Evolutionary conservation across 2,113 vertebrate genomes (phyloP), one percentile per base, ranked within the genome.

Genomic region (Engystomops pustulosus): DNA sequence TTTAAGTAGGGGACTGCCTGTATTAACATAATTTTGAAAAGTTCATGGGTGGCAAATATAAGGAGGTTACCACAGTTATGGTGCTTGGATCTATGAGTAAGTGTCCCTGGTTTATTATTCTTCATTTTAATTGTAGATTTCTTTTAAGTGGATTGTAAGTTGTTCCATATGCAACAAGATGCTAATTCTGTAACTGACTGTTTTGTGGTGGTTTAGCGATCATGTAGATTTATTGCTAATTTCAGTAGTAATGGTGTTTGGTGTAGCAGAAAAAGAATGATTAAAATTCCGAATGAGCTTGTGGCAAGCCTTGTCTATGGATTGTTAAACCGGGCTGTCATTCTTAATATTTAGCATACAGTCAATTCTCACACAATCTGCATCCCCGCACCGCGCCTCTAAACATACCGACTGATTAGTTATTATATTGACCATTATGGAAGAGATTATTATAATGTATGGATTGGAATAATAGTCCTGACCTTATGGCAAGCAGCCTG

Each of bases 301-400:
- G 90, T 93, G 91, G 90, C 89, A 93, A 94, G 93, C 94, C 96
- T 94, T 96, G 96, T 96, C 96, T 97, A 93, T 94, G 95, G 93
- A 92, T 94, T 94, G 94, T 95, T 97, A 96, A 95, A 94, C 94
- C 92, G 90, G 90, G 92, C 95, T 97, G 96, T 97, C 96, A 97
- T 96, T 98, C 95, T 96, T 98, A 96, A 98, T 98, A 95, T 95
- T 95, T 94, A 94, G 92, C 93, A 93, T 93, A 95, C 90, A 95
- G 94, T 96, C 93, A 95, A n/a, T 94, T 94, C 95, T 94, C 95
- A 94, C 92, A 93, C 94, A 94, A 94, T 93, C 92, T 94, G 93
- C 91, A 93, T 94, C 96, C 95, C 93, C 93, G 90, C 95, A 92
- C 93, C 92, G 93, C 94, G 93, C 94, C 94, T 94, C 94, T 91